Evolutionary conservation across 2,888 invertebrate genomes (phyloP).

Genomic region (Cheilosia pagana): DNA sequence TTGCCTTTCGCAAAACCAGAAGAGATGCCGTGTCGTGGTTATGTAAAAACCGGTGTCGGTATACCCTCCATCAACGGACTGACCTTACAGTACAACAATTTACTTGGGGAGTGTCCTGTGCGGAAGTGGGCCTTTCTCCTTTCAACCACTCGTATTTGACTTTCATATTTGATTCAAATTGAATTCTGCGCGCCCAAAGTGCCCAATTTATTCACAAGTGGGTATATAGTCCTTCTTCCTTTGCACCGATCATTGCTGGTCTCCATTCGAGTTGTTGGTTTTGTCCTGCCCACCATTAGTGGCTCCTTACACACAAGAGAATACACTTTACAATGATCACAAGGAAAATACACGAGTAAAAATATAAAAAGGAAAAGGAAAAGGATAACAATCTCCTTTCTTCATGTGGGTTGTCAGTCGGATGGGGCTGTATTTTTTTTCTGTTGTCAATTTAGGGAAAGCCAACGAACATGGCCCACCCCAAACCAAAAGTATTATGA

Average conservation of each 20-base stretch:
- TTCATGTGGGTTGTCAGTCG: neutral
- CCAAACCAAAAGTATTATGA: conserved; percentile 22
- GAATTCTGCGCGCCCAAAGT: conserved; percentile 45
- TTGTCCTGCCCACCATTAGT: conserved; percentile 38
- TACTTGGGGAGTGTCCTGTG: conserved; percentile 23
- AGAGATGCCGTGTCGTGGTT: conserved; percentile 5
- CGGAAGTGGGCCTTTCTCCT: conserved; percentile 22
- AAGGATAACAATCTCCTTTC: conserved; percentile 52
- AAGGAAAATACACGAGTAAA: conserved; percentile 9
- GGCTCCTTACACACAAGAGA: conserved; percentile 1
- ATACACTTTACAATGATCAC: conserved; percentile 38
- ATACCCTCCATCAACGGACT: conserved; percentile 25
- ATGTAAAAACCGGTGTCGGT: conserved; percentile 40
- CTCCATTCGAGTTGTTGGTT: neutral
- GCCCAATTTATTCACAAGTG: conserved; percentile 62
- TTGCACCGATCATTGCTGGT: neutral
- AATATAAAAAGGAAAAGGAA: neutral
- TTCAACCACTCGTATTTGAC: conserved; percentile 21
- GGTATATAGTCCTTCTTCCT: conserved; percentile 17
- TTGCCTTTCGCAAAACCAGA: conserved; percentile 11
- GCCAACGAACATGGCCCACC: neutral
- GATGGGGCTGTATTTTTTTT: conserved; percentile 10
- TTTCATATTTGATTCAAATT: conserved; percentile 32
- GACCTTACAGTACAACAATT: conserved; percentile 10
- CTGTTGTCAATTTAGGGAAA: conserved; percentile 25